Evolutionary conservation across 2,888 invertebrate genomes (phyloP).

Genomic region (Leptura quadrifasciata): DNA sequence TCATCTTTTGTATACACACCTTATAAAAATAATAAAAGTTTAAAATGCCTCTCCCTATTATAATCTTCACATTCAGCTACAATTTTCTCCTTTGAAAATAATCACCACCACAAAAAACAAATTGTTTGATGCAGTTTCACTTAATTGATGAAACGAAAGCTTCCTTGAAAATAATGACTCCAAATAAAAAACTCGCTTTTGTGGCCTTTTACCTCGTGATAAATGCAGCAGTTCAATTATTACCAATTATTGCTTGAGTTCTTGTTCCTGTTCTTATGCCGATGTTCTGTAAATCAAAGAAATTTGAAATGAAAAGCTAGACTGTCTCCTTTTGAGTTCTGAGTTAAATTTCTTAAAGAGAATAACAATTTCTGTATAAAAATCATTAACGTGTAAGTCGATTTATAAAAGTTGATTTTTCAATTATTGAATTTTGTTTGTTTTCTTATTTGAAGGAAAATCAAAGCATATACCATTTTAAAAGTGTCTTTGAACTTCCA

Average conservation of each 20-base stretch:
- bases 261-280: background rate
- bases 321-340: background rate
- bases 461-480: conserved; percentile 15
- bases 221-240: conserved; percentile 21
- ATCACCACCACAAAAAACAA: background rate
- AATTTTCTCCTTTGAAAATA: background rate
- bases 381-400: conserved; percentile 15
- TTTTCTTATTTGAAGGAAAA: conserved; percentile 12
- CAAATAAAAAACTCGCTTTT: background rate
- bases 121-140: background rate
- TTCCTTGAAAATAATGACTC: background rate
- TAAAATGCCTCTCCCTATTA: too few relatives aligned
- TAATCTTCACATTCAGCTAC: too few relatives aligned
- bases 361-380: conserved; percentile 24
- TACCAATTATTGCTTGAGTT: conserved; percentile 11
- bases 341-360: background rate
- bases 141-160: background rate
- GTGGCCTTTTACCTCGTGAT: conserved; percentile 1
- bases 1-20: too few relatives aligned
- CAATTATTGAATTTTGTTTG: conserved; percentile 29
- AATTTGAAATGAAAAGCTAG: background rate
- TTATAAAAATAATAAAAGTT: too few relatives aligned
- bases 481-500: conserved; percentile 18
- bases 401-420: conserved; percentile 24
- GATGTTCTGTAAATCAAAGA: conserved; percentile 2